Conservation (phyloP, 2,797 vertebrate genomes). For the Margarornis squamiger region DNA sequence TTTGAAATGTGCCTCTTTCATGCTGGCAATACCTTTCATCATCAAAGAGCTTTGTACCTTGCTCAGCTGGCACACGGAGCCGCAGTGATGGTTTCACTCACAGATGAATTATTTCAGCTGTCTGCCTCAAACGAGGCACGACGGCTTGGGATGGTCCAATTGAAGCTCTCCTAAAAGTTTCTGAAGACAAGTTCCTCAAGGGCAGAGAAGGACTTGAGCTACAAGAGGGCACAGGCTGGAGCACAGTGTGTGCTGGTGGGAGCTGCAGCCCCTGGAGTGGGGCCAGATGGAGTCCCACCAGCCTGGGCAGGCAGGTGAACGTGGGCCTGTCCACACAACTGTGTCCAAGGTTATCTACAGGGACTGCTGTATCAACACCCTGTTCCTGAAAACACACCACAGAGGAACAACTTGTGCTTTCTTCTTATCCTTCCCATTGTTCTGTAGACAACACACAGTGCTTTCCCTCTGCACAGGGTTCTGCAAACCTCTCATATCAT, state of each 20-base stretch:
- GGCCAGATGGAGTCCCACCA: neutral
- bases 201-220: neutral
- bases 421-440: neutral
- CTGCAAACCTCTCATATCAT: neutral
- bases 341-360: neutral
- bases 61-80: neutral
- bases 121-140: neutral
- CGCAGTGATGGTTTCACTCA: neutral
- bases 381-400: neutral
- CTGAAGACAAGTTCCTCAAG: neutral
- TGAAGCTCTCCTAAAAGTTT: neutral
- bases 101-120: neutral
- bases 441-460: neutral
- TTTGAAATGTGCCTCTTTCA: neutral
- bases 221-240: neutral
- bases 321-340: neutral
- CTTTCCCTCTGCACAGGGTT: neutral
- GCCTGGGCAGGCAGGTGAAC: neutral
- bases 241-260: neutral
- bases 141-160: neutral
- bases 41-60: neutral
- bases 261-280: neutral
- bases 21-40: neutral
- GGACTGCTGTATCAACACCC: accelerated
- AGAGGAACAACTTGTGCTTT: neutral